Evolutionary conservation across 2,888 invertebrate genomes (phyloP).

Genomic region (Saturnia pavonia): DNA sequence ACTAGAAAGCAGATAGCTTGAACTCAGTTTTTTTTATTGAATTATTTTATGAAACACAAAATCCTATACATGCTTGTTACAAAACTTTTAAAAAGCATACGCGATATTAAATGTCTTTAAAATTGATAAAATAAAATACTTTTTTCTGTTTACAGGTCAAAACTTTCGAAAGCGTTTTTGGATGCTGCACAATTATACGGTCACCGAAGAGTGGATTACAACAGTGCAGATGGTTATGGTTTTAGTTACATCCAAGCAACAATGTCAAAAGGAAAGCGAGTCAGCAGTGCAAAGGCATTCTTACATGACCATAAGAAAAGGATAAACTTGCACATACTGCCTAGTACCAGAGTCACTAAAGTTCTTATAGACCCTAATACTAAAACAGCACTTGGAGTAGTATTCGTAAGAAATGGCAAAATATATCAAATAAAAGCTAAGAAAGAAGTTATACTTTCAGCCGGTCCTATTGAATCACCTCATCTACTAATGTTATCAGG

Average conservation of each 20-base stretch:
- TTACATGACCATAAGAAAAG: slow-evolving; percentile 77
- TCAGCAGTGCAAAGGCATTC: slow-evolving; percentile 82
- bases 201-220: slow-evolving; percentile 85
- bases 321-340: slow-evolving; percentile 81
- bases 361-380: slow-evolving; percentile 80
- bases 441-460: slow-evolving; percentile 83
- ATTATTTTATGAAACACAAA: background rate
- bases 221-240: slow-evolving; percentile 84
- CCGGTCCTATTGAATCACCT: slow-evolving; percentile 90
- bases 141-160: slow-evolving; percentile 54
- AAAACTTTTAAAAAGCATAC: no score
- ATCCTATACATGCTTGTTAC: background rate
- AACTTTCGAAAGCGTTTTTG: slow-evolving; percentile 85
- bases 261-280: slow-evolving; percentile 73
- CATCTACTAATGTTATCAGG: slow-evolving; percentile 87
- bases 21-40: background rate
- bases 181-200: slow-evolving; percentile 84
- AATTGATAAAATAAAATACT: background rate
- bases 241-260: slow-evolving; percentile 77
- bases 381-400: slow-evolving; percentile 66
- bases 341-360: slow-evolving; percentile 79
- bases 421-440: slow-evolving; percentile 65
- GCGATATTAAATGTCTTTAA: no score
- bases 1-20: background rate
- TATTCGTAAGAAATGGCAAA: slow-evolving; percentile 66